Evolutionary conservation across 2,797 vertebrate species (phyloP).

Genomic region (Danionella dracula): DNA sequence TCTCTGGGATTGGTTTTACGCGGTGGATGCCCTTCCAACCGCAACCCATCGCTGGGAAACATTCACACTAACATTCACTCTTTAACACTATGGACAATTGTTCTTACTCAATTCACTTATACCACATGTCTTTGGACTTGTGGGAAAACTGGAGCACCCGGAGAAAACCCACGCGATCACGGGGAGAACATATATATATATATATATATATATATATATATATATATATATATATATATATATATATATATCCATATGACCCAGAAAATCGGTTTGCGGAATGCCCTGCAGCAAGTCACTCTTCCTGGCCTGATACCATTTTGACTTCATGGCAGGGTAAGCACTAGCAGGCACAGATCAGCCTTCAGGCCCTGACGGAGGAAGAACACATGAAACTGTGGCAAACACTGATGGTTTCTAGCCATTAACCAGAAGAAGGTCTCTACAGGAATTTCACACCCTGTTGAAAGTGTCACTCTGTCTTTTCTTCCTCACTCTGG

Average conservation of each 20-base stretch:
- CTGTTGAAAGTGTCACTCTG: conserved; percentile 68
- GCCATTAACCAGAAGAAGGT: conserved; percentile 62
- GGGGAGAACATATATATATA: too few relatives aligned
- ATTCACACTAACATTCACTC: too few relatives aligned
- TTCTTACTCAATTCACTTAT: too few relatives aligned
- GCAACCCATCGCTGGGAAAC: too few relatives aligned
- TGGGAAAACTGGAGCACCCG: too few relatives aligned
- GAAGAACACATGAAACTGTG: conserved; percentile 53
- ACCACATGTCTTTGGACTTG: too few relatives aligned
- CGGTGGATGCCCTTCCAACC: too few relatives aligned
- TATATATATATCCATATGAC: background rate
- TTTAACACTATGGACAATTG: too few relatives aligned
- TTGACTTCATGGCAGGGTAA: conserved; percentile 32
- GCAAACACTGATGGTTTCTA: conserved; percentile 50
- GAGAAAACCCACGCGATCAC: too few relatives aligned
- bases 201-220: too few relatives aligned
- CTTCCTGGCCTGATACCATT: background rate
- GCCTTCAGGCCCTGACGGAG: conserved; percentile 44
- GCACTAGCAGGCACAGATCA: conserved; percentile 52
- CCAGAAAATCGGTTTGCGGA: background rate
- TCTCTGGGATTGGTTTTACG: too few relatives aligned
- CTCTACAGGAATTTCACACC: conserved; percentile 70
- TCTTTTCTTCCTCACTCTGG: conserved; percentile 57
- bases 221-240: too few relatives aligned
- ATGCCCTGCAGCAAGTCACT: background rate